Evolutionary conservation across 2,888 invertebrate genomes (phyloP), one percentile per base, ranked within the genome.

Genomic region (Eilema caniola): DNA sequence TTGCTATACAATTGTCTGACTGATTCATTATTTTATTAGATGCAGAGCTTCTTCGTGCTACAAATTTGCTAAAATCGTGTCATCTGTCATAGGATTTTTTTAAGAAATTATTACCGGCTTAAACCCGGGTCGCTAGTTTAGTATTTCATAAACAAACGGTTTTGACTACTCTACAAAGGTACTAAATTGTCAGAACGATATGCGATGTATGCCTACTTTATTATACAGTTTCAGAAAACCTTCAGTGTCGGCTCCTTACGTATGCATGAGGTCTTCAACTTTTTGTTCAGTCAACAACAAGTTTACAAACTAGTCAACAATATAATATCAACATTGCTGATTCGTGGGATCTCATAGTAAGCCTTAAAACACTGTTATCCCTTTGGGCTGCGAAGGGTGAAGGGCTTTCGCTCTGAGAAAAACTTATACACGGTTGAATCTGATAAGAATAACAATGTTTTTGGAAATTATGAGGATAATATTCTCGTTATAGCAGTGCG

Each of bases 231-330:
- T 47, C 24, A 65, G 59, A 69, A 31, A 65, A 66, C 69, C 57
- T 69, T 70, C 33, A 24, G 23, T 67, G 62, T 66, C 25, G 33
- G 53, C 63, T 69, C 62, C 60, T 72, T 72, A 56, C 62, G 60
- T 72, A 72, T 72, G 69, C 72, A 72, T 72, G 69, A 69, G 70
- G 28, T 56, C 41, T 25, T 31, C 62, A 70, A 72, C 63, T 72
- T 69, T 69, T 69, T 66, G 66, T 66, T 66, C 37, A 62, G 66
- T 62, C 47, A 57, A 68, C 61, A 66, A 41, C 41, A 31, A 66
- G 62, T 69, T 71, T 63, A 63, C 63, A 56, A 72, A 69, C 72
- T 72, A 72, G 37, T 59, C 41, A 63, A 66, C 66, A 62, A 66
- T 47, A 62, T 59, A 66, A 66, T 70, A 62, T 57, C 56, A 66